Percentiles rank a stretch among this genome's conserved stretches.
Conservation (phyloP, 2,888 invertebrate genomes). For the Tetranychus piercei region DNA sequence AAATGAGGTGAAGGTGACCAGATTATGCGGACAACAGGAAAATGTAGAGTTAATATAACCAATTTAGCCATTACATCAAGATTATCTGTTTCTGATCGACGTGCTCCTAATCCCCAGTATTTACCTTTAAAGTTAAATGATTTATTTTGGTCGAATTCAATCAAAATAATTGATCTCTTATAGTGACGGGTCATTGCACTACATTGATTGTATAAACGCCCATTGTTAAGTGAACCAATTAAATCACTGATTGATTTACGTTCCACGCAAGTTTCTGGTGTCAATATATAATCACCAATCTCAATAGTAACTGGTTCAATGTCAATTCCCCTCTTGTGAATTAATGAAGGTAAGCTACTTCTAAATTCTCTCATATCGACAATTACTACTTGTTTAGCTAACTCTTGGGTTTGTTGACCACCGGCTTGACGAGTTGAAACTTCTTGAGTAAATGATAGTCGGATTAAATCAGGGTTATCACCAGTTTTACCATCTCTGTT, state of each 20-base stretch:
- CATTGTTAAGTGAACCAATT: slow-evolving; percentile 81
- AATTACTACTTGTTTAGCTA: slow-evolving; percentile 40
- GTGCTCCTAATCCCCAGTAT: slow-evolving; percentile 16
- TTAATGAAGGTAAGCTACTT: slow-evolving; percentile 77
- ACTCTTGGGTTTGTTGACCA: slow-evolving; percentile 6
- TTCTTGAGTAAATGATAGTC: slow-evolving; percentile 28
- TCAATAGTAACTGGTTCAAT: slow-evolving; percentile 71
- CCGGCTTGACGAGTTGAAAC: slow-evolving; percentile 10
- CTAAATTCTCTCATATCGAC: slow-evolving; percentile 97
- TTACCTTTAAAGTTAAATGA: slow-evolving; percentile 66
- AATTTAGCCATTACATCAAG: slow-evolving; percentile 62
- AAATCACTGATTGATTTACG: slow-evolving; percentile 87
- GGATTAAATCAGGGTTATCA: slow-evolving; percentile 36
- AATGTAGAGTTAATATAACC: slow-evolving; percentile 78
- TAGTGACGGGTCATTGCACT: slow-evolving; percentile 80
- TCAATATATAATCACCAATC: slow-evolving; percentile 90
- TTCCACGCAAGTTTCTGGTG: slow-evolving; percentile 89
- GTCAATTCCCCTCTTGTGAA: slow-evolving; percentile 79
- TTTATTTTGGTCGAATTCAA: slow-evolving; percentile 87
- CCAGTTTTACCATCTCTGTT: slow-evolving; percentile 71
- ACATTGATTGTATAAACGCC: slow-evolving; percentile 84
- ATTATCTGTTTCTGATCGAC: neutral
- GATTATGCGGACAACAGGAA: slow-evolving; percentile 72
- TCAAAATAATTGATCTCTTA: slow-evolving; percentile 66
- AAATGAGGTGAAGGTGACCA: slow-evolving; percentile 95